Conservation (phyloP, 2,113 vertebrate genomes). For the Leptosomus discolor region DNA sequence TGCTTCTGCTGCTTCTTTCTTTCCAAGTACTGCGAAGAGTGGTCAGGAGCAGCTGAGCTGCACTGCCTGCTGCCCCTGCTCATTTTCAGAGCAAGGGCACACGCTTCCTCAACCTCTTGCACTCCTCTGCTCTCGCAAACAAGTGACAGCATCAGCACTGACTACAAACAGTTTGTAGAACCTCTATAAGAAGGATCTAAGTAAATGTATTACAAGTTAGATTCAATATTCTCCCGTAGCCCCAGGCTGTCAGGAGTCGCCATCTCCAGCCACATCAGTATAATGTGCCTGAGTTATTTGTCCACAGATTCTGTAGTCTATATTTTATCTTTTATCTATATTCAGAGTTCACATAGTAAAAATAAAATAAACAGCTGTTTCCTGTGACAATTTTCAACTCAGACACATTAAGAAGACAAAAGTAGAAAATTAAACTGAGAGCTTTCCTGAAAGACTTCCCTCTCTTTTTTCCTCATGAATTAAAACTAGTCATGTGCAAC, state of each 20-base stretch:
- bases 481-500: background rate
- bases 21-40: background rate
- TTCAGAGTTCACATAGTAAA: background rate
- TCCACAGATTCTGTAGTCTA: background rate
- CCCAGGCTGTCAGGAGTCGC: background rate
- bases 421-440: background rate
- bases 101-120: background rate
- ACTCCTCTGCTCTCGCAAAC: background rate
- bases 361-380: background rate
- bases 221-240: background rate
- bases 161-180: background rate
- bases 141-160: background rate
- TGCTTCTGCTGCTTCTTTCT: background rate
- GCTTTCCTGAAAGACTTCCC: background rate
- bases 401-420: background rate
- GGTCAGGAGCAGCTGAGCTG: rapidly evolving
- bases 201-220: background rate
- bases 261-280: background rate
- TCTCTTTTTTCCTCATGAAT: background rate
- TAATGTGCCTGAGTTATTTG: background rate
- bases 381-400: background rate
- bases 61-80: background rate
- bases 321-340: too few relatives aligned
- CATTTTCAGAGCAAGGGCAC: background rate
- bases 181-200: background rate